phyloP scores from a whole-genome alignment of 2,888 invertebrate species.

The Odontocerum albicorne region DNA sequence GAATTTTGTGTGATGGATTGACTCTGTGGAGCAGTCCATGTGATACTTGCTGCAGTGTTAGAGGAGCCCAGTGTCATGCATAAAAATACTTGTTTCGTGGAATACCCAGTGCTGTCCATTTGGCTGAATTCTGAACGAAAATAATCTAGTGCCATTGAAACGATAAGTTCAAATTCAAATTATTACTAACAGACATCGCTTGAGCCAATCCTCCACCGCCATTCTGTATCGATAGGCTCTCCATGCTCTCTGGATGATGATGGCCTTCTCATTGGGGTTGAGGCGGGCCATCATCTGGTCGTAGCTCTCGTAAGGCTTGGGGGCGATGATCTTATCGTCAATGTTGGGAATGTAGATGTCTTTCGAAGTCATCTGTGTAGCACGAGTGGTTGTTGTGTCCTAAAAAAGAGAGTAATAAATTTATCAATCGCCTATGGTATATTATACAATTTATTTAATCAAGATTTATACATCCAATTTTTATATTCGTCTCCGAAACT shows the following conservation, averaged over 20 bases:
- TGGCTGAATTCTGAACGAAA: neutral
- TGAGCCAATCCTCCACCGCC: slow-evolving; percentile 48
- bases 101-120: too few relatives aligned
- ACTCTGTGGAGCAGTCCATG: neutral
- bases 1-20: too few relatives aligned
- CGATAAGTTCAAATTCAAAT: neutral
- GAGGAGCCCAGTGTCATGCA: too few relatives aligned
- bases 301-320: slow-evolving; percentile 66
- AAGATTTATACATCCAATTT: too few relatives aligned
- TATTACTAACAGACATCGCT: slow-evolving; percentile 46
- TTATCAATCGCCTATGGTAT: too few relatives aligned
- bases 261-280: slow-evolving; percentile 58
- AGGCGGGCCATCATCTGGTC: slow-evolving; percentile 61
- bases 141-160: neutral
- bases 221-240: slow-evolving; percentile 58
- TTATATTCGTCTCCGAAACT: too few relatives aligned
- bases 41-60: too few relatives aligned
- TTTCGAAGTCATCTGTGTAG: slow-evolving; percentile 63
- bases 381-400: slow-evolving; percentile 58
- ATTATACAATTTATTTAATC: too few relatives aligned
- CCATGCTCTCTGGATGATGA: slow-evolving; percentile 68
- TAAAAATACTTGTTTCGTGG: too few relatives aligned
- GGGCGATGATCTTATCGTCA: slow-evolving; percentile 62
- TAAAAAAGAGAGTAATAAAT: slow-evolving; percentile 40
- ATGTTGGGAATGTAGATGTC: slow-evolving; percentile 63